Evolutionary conservation across 2,113 vertebrate genomes (phyloP).

Genomic region (Uria lomvia): DNA sequence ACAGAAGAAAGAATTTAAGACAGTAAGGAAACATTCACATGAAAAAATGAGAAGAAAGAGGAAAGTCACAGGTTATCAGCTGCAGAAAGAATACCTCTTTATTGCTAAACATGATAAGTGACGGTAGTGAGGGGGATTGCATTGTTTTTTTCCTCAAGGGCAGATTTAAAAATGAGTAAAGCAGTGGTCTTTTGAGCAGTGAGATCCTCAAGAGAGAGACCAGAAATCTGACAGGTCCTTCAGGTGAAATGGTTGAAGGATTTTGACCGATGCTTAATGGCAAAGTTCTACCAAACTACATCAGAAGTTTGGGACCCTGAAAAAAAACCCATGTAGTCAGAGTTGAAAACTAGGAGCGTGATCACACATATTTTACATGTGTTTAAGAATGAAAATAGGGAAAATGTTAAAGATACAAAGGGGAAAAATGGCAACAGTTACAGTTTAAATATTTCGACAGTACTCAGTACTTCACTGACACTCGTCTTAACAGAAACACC

Average conservation of each 20-base stretch:
- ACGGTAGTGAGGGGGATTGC: neutral
- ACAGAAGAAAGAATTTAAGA: neutral
- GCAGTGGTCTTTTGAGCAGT: neutral
- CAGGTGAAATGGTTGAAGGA: neutral
- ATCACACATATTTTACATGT: neutral
- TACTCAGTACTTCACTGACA: neutral
- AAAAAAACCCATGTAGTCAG: neutral
- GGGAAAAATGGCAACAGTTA: neutral
- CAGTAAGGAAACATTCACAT: neutral
- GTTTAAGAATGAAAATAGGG: neutral
- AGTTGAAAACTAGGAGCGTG: accelerated
- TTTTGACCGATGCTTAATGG: neutral
- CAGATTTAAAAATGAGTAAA: neutral
- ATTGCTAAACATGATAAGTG: neutral
- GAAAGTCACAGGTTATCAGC: neutral
- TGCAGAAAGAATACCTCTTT: neutral
- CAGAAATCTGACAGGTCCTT: neutral
- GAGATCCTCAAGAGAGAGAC: neutral
- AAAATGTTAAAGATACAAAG: neutral
- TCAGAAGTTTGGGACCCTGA: accelerated
- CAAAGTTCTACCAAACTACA: neutral
- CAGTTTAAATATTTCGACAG: neutral
- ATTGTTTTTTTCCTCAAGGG: neutral
- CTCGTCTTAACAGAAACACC: neutral
- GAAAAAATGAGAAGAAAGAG: neutral